These are phyloP conservation scores for Nephrotoma flavescens DNA, from an alignment of 2,888 invertebrate genomes.

Conservation along the genomic window DNA sequence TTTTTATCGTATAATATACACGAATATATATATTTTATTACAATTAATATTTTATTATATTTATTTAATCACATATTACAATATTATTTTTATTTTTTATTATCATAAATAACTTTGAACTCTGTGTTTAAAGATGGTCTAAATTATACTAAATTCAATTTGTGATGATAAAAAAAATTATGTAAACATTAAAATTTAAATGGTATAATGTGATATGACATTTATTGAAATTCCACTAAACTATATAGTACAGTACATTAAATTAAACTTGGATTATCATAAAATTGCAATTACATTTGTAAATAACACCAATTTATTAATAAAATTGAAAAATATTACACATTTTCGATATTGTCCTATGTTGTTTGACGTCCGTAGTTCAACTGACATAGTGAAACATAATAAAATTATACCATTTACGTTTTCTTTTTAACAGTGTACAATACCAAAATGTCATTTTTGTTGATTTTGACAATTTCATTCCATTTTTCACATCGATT, in stretches of 20 bases:
- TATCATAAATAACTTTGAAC: constrained; percentile 7
- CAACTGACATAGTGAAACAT: background rate
- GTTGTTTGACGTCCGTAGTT: background rate
- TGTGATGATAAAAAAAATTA: background rate
- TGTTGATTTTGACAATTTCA: background rate
- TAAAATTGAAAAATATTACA: background rate
- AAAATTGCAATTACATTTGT: background rate
- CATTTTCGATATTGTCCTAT: background rate
- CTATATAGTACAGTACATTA: background rate
- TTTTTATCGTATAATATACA: background rate
- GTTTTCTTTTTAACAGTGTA: background rate
- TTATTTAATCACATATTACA: background rate
- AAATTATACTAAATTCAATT: background rate
- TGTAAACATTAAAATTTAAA: background rate
- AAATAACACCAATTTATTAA: background rate
- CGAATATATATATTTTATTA: background rate
- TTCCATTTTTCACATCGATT: background rate
- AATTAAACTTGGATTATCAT: background rate
- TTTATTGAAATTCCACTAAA: background rate
- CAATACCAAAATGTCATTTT: background rate
- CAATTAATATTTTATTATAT: background rate
- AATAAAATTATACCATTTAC: background rate
- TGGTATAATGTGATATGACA: background rate
- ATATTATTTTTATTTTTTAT: background rate
- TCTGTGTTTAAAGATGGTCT: background rate